phyloP scores from a whole-genome alignment of 2,113 vertebrate species.

The Dryoscopus gambensis region DNA sequence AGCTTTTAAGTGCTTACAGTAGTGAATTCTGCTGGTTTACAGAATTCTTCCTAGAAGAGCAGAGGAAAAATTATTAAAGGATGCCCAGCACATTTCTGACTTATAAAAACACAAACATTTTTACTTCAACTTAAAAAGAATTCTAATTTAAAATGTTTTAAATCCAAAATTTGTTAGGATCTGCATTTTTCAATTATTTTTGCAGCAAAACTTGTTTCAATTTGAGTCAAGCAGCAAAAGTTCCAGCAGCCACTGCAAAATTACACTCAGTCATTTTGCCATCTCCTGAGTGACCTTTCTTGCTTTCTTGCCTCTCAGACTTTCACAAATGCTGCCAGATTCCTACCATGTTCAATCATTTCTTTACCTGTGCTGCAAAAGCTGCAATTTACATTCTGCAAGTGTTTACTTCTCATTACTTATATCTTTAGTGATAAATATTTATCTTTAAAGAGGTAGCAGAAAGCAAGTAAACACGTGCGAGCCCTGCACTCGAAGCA shows the following conservation, averaged over 20 bases:
- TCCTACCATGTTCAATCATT: background rate
- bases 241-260: background rate
- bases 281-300: background rate
- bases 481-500: background rate
- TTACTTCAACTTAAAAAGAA: background rate
- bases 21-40: background rate
- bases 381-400: background rate
- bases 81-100: background rate
- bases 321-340: background rate
- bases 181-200: background rate
- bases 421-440: background rate
- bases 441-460: background rate
- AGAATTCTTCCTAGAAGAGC: background rate
- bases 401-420: background rate
- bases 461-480: background rate
- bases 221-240: background rate
- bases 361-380: background rate
- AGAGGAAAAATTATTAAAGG: background rate
- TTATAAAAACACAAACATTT: background rate
- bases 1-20: background rate
- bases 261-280: background rate
- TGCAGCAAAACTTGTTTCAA: background rate
- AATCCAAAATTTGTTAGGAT: background rate
- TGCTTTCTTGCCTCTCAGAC: background rate
- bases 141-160: background rate